Evolutionary conservation across 2,113 vertebrate species (phyloP).

Genomic region (Dromas ardeola): DNA sequence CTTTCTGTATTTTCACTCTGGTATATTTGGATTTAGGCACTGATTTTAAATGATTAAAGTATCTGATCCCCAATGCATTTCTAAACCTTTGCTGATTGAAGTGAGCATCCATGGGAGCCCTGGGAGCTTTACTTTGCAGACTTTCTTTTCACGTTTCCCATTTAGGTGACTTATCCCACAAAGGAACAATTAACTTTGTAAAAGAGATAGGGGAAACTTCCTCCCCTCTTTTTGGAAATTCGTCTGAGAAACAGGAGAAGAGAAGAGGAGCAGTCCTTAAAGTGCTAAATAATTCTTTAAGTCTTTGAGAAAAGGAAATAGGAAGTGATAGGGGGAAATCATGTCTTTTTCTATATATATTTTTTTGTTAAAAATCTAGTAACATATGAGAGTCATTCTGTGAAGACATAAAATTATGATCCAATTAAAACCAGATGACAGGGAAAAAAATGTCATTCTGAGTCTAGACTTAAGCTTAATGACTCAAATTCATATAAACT

Average conservation of each 20-base stretch:
- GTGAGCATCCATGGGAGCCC: neutral
- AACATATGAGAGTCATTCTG: neutral
- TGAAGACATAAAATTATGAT: constrained; percentile 17
- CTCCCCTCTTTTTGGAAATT: neutral
- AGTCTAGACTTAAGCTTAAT: constrained; percentile 47
- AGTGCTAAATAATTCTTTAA: neutral
- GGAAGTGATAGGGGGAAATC: neutral
- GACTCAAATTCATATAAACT: constrained; percentile 27
- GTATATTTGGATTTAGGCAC: neutral
- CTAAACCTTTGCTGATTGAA: neutral
- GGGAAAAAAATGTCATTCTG: neutral
- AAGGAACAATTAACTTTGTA: neutral
- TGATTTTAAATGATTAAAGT: neutral
- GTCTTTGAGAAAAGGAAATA: neutral
- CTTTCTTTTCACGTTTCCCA: neutral
- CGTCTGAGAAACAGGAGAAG: neutral
- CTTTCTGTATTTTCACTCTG: neutral
- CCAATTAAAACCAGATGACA: constrained; percentile 44
- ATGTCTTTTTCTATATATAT: neutral
- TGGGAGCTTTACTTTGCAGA: neutral
- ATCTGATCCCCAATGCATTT: neutral
- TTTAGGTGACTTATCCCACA: neutral
- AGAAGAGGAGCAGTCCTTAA: neutral
- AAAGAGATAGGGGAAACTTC: neutral
- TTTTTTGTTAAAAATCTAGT: neutral